Percentiles rank a stretch among this genome's conserved stretches.
These are phyloP conservation scores for Vanessa atalanta DNA, from an alignment of 1,140 invertebrate genomes.

Conservation along the genomic window DNA sequence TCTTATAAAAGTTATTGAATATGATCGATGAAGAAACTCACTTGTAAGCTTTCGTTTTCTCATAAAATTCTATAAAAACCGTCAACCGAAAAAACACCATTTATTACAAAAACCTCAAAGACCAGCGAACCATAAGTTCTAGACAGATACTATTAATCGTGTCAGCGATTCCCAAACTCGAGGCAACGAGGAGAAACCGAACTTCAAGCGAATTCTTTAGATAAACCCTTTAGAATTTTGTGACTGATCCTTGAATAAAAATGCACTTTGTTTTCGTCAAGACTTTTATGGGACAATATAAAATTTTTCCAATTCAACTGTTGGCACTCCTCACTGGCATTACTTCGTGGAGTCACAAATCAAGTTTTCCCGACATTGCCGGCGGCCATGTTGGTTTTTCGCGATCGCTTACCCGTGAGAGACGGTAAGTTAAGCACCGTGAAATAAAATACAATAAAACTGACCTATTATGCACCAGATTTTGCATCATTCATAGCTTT, in stretches of 20 bases:
- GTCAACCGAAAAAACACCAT: slow-evolving; percentile 16
- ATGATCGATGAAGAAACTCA: not conserved
- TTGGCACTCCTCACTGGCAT: slow-evolving; percentile 53
- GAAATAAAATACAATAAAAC: slow-evolving; percentile 33
- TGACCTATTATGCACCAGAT: slow-evolving; percentile 25
- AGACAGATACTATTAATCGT: slow-evolving; percentile 29
- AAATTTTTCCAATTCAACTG: slow-evolving; percentile 67
- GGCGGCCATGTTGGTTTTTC: slow-evolving; percentile 57
- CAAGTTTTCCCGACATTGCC: slow-evolving; percentile 51
- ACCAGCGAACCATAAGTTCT: slow-evolving; percentile 15
- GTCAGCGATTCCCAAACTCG: slow-evolving; percentile 12
- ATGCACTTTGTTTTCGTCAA: slow-evolving; percentile 51
- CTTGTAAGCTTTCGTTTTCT: slow-evolving; percentile 14
- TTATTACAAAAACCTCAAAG: slow-evolving; percentile 30
- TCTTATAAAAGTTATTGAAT: not conserved
- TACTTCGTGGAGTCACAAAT: slow-evolving; percentile 54
- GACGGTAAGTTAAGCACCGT: slow-evolving; percentile 40
- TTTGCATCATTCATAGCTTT: slow-evolving; percentile 24
- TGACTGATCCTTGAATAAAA: slow-evolving; percentile 37
- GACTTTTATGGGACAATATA: slow-evolving; percentile 63
- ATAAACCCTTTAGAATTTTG: slow-evolving; percentile 8
- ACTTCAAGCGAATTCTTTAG: slow-evolving; percentile 11
- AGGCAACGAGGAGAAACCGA: slow-evolving; percentile 13
- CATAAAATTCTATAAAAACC: slow-evolving; percentile 18
- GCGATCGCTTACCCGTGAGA: slow-evolving; percentile 44